phyloP scores from a whole-genome alignment of 2,113 vertebrate genomes.

The Campylomormyrus numenius region DNA sequence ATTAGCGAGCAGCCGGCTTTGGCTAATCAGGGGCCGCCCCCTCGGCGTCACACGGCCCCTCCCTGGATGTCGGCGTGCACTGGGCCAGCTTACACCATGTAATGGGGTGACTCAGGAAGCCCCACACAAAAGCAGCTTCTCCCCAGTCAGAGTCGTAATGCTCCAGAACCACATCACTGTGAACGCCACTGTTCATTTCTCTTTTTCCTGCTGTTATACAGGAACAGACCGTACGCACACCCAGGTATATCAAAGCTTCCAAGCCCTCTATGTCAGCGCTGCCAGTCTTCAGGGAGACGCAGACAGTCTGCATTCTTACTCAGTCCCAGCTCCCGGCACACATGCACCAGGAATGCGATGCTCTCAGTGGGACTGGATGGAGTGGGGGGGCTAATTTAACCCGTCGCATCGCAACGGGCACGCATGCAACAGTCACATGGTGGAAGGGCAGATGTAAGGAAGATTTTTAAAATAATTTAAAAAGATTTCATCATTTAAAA shows the following conservation, averaged over 20 bases:
- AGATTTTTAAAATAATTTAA: not conserved
- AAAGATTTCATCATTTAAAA: not conserved
- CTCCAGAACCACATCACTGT: not conserved
- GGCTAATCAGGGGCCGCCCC: constrained; percentile 4
- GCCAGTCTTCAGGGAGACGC: not conserved
- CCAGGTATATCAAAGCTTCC: not conserved
- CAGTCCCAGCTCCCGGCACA: not conserved
- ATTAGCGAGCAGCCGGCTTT: constrained; percentile 21
- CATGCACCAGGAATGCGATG: not conserved
- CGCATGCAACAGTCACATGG: not conserved
- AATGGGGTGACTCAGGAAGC: not conserved
- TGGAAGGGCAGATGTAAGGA: not conserved
- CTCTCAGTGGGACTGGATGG: not conserved
- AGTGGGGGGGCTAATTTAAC: not conserved
- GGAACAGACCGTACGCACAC: not conserved
- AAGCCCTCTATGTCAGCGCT: not conserved
- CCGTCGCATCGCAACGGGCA: not conserved
- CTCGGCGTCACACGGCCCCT: not conserved
- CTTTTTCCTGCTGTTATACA: not conserved
- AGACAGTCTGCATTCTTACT: not conserved
- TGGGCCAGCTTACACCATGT: not conserved
- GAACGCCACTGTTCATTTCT: not conserved
- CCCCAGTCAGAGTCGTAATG: not conserved
- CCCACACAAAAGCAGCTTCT: not conserved
- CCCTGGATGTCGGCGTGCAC: not conserved